Base-by-base conservation (phyloP, 2,797 vertebrate species). In the Falco rusticolus region DNA sequence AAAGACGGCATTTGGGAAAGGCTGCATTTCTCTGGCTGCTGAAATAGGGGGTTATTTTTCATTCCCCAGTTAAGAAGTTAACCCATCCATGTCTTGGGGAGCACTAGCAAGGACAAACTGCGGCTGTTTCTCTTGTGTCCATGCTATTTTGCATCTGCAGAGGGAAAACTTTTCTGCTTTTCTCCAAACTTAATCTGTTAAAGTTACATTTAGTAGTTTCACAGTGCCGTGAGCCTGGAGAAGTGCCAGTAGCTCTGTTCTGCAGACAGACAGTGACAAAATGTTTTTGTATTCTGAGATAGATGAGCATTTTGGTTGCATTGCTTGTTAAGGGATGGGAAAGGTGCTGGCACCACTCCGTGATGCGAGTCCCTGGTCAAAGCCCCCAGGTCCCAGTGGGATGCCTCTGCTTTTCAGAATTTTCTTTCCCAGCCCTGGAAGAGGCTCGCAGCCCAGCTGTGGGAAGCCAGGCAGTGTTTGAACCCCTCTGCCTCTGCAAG, bases 91-190 rank as follows among this genome's bases (percentile, higher is more conserved):
- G 87, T 76, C 90, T 53, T 24, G 33, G 87, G 74, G 63, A 56
- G 56, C 2, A 6, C 63, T 56, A 19, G 22, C 48, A 8, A 37
- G 51, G 56, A 68, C 39, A 24, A 25, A 7, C 54, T 16, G 1
- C 70, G 43, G 65, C 86, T 6, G 26, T 34, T 79, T 68, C 65
- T 83, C 20, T 77, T 0, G 1, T 0, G 4, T 28, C 45, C 89
- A 6, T 53, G 78, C 74, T 74, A 1, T 70, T 84, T 60, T 2
- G 6, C 64, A 95, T 87, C 77, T 72, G 86, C 86, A 5, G 5
- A 82, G 77, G 71, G 88, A 87, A 37, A 84, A 29, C 86, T 87
- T 28, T 37, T 29, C 93, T 92, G 78, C 64, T 94, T 95, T 77
- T 72, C 86, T 54, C 92, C 88, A 80, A 41, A 84, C 71, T 59